A percentile compares a stretch with the other conserved stretches of the same genome.
Conservation (phyloP, 2,113 vertebrate species). For the Dromaius novaehollandiae region DNA sequence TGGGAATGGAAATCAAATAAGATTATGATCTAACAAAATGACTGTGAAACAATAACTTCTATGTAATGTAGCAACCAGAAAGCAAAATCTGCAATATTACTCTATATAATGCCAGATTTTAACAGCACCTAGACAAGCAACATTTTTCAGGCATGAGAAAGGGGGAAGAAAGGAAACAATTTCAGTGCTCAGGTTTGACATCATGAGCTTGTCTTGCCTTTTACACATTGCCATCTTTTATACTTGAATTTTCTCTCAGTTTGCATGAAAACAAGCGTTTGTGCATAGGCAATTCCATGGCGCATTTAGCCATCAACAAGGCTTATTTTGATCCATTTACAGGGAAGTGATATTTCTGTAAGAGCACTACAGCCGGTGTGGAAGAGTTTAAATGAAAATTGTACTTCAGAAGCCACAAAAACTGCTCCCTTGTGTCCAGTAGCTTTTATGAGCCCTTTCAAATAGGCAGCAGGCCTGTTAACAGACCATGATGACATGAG, state of each 20-base stretch:
- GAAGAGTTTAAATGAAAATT: slow-evolving; percentile 40
- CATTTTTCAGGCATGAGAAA: not conserved
- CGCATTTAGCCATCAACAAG: not conserved
- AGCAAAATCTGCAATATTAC: not conserved
- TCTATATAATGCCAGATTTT: not conserved
- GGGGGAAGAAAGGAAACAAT: not conserved
- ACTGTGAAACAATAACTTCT: not conserved
- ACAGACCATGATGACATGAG: not conserved
- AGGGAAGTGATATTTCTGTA: slow-evolving; percentile 11
- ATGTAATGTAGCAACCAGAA: not conserved
- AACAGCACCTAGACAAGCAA: not conserved
- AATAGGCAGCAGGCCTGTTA: not conserved
- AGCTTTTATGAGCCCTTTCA: slow-evolving; percentile 43
- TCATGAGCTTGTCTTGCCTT: not conserved
- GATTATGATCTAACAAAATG: not conserved
- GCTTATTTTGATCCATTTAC: slow-evolving; percentile 45
- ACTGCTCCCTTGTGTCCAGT: not conserved
- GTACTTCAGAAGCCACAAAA: slow-evolving; percentile 33
- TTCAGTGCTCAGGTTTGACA: not conserved
- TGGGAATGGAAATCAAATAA: not conserved
- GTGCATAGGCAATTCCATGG: not conserved
- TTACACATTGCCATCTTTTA: not conserved
- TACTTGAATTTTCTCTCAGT: not conserved
- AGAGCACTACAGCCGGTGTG: not conserved
- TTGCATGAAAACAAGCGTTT: not conserved